A percentile compares a stretch with the other conserved stretches of the same genome.
Conservation (phyloP, 1,140 invertebrate species). For the Platorchestia sp. region DNA sequence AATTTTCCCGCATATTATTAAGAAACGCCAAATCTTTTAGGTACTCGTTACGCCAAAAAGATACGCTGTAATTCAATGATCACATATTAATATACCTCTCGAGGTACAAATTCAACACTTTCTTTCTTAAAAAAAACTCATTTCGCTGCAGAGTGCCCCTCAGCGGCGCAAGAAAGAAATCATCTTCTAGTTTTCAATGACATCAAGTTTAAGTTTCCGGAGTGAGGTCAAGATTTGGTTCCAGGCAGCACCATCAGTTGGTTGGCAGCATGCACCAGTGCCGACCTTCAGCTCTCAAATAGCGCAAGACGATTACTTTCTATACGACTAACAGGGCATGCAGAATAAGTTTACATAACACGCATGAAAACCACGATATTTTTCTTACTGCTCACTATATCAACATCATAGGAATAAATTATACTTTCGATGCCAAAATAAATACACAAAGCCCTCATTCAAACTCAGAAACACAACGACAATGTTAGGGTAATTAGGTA, state of each 20-base stretch:
- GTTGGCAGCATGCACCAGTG: neutral
- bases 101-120: too few species aligned
- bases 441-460: neutral
- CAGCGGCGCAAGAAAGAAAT: too few species aligned
- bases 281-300: neutral
- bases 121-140: too few species aligned
- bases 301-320: neutral
- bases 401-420: neutral
- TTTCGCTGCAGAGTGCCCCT: too few species aligned
- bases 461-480: neutral
- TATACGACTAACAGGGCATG: neutral
- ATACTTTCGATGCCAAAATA: neutral
- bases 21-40: too few species aligned
- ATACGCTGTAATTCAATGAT: too few species aligned
- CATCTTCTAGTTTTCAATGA: too few species aligned
- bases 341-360: neutral
- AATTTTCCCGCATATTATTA: too few species aligned
- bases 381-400: neutral
- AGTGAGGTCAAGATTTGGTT: too few species aligned
- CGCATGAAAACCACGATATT: neutral
- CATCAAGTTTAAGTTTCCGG: too few species aligned
- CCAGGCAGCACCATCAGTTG: neutral
- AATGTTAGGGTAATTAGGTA: neutral
- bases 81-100: too few species aligned
- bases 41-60: too few species aligned